Conservation (phyloP, 2,113 vertebrate genomes). For the Phoxinus phoxinus region DNA sequence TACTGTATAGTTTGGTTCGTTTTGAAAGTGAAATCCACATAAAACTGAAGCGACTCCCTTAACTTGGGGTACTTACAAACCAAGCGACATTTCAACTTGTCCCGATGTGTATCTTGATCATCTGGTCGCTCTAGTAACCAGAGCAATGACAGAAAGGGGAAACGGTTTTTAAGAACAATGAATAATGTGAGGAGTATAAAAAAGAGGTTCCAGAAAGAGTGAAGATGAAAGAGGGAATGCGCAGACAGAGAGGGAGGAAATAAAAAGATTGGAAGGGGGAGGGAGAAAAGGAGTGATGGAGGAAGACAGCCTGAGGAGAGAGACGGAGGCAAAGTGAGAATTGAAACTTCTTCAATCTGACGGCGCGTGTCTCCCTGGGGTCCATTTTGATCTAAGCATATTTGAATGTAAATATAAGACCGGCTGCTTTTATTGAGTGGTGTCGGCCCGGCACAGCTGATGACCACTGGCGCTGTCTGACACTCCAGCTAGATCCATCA, state of each 20-base stretch:
- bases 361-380: conserved; percentile 68
- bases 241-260: conserved; percentile 41
- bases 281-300: conserved; percentile 41
- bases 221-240: not conserved
- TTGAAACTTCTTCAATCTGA: conserved; percentile 66
- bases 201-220: not conserved
- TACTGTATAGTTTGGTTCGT: not conserved
- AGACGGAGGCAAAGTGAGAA: conserved; percentile 38
- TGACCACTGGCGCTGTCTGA: conserved; percentile 58
- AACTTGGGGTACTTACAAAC: not conserved
- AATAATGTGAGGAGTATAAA: not conserved
- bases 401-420: conserved; percentile 71
- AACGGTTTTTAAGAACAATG: not conserved
- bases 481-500: conserved; percentile 46
- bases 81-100: not conserved
- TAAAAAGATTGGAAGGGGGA: conserved; percentile 9
- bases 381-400: conserved; percentile 68
- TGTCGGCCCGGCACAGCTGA: conserved; percentile 56
- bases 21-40: not conserved
- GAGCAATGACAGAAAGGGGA: not conserved
- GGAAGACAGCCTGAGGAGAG: conserved; percentile 45
- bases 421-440: conserved; percentile 65
- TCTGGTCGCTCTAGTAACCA: not conserved
- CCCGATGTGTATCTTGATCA: not conserved
- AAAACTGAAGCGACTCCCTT: not conserved